Percentiles rank a stretch among this genome's conserved stretches.
Evolutionary conservation across 2,797 vertebrate genomes (phyloP).

Genomic region (Lutjanus campechanus): DNA sequence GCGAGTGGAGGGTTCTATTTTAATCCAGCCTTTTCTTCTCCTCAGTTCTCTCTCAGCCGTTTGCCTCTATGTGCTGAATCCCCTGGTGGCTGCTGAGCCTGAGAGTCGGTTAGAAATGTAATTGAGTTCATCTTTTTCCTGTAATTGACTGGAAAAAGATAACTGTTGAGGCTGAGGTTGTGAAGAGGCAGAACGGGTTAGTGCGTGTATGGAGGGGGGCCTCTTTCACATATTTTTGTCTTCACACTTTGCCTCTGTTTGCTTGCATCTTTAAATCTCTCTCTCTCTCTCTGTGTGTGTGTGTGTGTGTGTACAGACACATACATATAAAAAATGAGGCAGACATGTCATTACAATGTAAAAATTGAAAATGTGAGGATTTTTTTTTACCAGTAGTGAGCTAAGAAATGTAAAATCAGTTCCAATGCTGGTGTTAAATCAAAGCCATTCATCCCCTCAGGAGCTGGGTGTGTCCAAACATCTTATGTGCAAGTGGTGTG

Average conservation of each 20-base stretch:
- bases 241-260: not conserved
- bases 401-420: not conserved
- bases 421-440: not conserved
- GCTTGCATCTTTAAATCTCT: not conserved
- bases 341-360: not conserved
- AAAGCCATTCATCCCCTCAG: not conserved
- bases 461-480: not conserved
- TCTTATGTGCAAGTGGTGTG: not conserved
- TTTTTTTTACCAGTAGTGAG: not conserved
- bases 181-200: slow-evolving; percentile 23
- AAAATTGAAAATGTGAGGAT: not conserved
- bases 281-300: not conserved
- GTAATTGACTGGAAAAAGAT: slow-evolving; percentile 76
- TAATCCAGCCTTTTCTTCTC: slow-evolving; percentile 28
- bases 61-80: slow-evolving; percentile 31
- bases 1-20: not conserved
- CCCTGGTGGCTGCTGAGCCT: slow-evolving; percentile 50
- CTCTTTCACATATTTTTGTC: not conserved
- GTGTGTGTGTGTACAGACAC: too few species aligned
- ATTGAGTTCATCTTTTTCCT: slow-evolving; percentile 62
- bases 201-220: not conserved
- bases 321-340: not conserved
- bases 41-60: slow-evolving; percentile 15
- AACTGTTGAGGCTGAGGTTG: slow-evolving; percentile 55
- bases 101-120: slow-evolving; percentile 65